phyloP scores from a whole-genome alignment of 2,113 vertebrate species.

The Papio anubis region DNA sequence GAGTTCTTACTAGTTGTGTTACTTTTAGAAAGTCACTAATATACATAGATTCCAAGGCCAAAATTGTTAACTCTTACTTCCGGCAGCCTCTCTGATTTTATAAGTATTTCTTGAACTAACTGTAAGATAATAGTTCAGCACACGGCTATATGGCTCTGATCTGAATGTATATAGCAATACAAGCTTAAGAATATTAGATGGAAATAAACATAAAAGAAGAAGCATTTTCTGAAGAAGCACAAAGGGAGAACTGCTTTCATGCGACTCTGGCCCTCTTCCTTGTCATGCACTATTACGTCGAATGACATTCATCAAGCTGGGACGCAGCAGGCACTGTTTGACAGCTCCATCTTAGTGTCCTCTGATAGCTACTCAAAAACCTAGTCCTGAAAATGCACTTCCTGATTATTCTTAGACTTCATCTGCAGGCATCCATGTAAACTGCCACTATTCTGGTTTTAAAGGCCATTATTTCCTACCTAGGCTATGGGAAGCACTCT shows the following conservation, averaged over 20 bases:
- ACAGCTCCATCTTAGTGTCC: rapidly evolving
- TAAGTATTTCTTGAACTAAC: neutral
- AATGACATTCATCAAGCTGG: neutral
- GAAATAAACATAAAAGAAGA: neutral
- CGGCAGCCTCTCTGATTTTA: neutral
- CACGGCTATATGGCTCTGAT: too few species aligned
- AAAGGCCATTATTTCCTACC: neutral
- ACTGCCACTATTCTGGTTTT: neutral
- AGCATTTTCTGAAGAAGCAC: neutral
- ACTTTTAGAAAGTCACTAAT: neutral
- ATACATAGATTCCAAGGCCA: neutral
- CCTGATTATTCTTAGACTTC: neutral
- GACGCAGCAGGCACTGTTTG: neutral
- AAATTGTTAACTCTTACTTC: neutral
- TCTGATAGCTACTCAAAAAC: neutral
- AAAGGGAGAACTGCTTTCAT: neutral
- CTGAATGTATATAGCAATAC: neutral
- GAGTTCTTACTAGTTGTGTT: neutral
- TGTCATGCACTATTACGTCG: rapidly evolving
- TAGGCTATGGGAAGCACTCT: neutral
- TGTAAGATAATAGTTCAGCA: neutral
- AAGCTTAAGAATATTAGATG: neutral
- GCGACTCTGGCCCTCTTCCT: neutral
- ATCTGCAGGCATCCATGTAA: neutral
- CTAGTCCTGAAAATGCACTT: neutral